phyloP scores from a whole-genome alignment of 2,888 invertebrate genomes.

The Mechanitis mazaeus region DNA sequence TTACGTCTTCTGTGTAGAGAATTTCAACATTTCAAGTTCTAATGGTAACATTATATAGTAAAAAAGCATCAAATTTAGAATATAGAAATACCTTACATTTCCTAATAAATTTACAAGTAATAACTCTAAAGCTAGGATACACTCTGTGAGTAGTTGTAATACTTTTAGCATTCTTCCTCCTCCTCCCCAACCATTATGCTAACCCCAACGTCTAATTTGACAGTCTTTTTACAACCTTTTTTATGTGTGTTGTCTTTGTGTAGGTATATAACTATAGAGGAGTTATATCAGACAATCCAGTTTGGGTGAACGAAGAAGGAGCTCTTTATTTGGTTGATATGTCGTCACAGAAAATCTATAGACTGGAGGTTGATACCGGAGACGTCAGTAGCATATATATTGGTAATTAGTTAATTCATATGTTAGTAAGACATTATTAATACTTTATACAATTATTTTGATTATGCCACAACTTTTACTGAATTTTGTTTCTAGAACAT shows the following conservation, averaged over 20 bases:
- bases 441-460: constrained; percentile 31
- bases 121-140: too few relatives aligned
- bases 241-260: constrained; percentile 2
- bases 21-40: too few relatives aligned
- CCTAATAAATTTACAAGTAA: too few relatives aligned
- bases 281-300: constrained; percentile 78
- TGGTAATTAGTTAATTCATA: constrained; percentile 40
- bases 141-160: not conserved
- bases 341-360: constrained; percentile 60
- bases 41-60: too few relatives aligned
- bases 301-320: constrained; percentile 74
- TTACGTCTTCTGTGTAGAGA: too few relatives aligned
- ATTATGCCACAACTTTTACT: not conserved
- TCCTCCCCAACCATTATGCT: too few relatives aligned
- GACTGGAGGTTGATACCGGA: constrained; percentile 68
- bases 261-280: constrained; percentile 54
- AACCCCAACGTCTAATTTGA: too few relatives aligned
- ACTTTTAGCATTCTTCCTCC: not conserved
- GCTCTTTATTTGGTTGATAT: constrained; percentile 80
- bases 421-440: not conserved
- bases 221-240: too few relatives aligned
- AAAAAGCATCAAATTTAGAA: too few relatives aligned
- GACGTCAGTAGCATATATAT: constrained; percentile 63
- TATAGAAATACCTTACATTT: too few relatives aligned
- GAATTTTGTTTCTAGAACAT: constrained; percentile 48